These are phyloP conservation scores for Mormyrus hasselquistii DNA, from an alignment of 2,797 vertebrate species.

Conservation along the genomic window DNA sequence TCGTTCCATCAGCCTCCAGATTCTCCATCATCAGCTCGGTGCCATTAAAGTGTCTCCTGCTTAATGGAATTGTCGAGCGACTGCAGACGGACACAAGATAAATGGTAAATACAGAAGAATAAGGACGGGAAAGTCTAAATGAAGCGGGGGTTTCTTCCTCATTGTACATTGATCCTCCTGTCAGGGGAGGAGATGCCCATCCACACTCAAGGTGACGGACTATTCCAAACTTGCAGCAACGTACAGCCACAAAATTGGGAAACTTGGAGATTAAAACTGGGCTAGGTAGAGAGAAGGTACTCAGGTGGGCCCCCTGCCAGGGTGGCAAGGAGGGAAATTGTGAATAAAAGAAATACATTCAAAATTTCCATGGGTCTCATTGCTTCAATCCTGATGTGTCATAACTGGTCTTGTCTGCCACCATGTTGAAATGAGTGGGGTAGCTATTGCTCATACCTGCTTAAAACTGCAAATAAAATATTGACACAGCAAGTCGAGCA, in stretches of 20 bases:
- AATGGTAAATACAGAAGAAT: conserved; percentile 54
- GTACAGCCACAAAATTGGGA: neutral
- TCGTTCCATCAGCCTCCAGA: conserved; percentile 50
- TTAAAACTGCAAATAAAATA: neutral
- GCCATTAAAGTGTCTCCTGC: conserved; percentile 62
- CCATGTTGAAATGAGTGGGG: no score
- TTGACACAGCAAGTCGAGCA: neutral
- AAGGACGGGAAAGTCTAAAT: conserved; percentile 47
- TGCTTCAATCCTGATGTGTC: neutral
- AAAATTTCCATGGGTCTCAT: neutral
- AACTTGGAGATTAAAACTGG: neutral
- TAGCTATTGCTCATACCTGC: neutral
- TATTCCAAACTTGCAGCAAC: conserved; percentile 34
- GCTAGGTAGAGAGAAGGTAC: conserved; percentile 6
- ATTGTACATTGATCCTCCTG: conserved; percentile 59
- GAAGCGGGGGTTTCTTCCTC: conserved; percentile 39
- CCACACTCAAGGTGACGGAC: conserved; percentile 52
- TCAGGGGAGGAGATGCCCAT: conserved; percentile 53
- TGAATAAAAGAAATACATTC: neutral
- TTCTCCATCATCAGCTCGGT: conserved; percentile 62
- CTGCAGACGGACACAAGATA: conserved; percentile 60
- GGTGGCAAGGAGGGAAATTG: neutral
- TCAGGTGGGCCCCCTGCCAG: neutral
- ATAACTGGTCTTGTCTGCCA: neutral
- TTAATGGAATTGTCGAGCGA: conserved; percentile 67